phyloP scores from a whole-genome alignment of 2,113 vertebrate species.

The Lethenteron reissneri region DNA sequence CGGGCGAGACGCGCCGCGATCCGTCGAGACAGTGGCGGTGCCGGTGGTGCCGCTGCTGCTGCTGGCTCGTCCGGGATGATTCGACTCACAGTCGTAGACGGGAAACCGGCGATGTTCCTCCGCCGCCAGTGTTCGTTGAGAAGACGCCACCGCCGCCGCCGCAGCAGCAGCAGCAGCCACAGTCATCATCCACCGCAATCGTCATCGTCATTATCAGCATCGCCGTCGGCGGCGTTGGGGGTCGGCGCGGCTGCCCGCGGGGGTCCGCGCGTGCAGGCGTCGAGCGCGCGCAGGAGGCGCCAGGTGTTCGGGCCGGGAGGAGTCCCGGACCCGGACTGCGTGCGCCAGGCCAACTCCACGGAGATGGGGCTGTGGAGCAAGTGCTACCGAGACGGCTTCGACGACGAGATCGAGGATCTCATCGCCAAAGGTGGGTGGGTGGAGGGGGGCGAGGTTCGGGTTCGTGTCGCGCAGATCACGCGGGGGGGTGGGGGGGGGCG shows the following conservation, averaged over 20 bases:
- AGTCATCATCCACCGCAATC: too few relatives aligned
- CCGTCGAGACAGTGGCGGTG: too few relatives aligned
- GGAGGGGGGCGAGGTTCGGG: not conserved
- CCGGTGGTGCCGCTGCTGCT: too few relatives aligned
- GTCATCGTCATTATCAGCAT: too few relatives aligned
- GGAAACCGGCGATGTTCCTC: too few relatives aligned
- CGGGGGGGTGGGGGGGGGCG: not conserved
- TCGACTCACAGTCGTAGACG: too few relatives aligned
- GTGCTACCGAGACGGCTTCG: slow-evolving; percentile 53
- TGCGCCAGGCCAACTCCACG: slow-evolving; percentile 57
- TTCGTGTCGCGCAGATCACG: not conserved
- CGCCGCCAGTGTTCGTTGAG: too few relatives aligned
- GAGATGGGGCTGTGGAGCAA: slow-evolving; percentile 56
- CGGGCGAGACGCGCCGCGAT: not conserved
- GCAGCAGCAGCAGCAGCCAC: too few relatives aligned
- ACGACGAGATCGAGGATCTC: slow-evolving; percentile 56
- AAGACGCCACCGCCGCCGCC: too few relatives aligned
- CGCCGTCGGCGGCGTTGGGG: not conserved
- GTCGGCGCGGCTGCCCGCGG: slow-evolving; percentile 11
- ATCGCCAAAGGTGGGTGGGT: slow-evolving; percentile 39
- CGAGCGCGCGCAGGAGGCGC: slow-evolving; percentile 20
- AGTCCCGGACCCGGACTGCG: slow-evolving; percentile 49
- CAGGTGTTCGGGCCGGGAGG: slow-evolving; percentile 27
- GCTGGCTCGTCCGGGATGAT: too few relatives aligned
- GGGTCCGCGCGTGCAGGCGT: slow-evolving; percentile 8